Conservation (phyloP, 1,140 invertebrate genomes). For the Tribolium madens region DNA sequence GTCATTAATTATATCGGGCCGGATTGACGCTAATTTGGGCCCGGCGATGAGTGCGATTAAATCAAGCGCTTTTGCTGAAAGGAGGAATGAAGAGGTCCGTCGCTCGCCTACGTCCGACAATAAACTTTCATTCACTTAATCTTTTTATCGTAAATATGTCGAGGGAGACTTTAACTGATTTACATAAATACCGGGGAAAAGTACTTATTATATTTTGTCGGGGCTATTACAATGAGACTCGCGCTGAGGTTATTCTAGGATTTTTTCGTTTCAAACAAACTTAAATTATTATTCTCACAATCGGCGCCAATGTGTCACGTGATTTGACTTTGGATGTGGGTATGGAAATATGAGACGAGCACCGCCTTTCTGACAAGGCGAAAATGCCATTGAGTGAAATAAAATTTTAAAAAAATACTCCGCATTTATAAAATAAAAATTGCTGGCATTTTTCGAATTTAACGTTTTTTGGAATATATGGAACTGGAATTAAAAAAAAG, state of each 20-base stretch:
- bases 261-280: background rate
- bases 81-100: background rate
- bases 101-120: background rate
- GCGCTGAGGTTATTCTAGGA: background rate
- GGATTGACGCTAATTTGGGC: background rate
- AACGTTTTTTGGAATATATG: no score
- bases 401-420: background rate
- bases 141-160: background rate
- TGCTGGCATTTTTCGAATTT: no score
- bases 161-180: background rate
- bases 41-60: background rate
- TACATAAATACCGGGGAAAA: background rate
- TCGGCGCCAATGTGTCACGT: background rate
- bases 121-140: background rate
- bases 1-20: conserved; percentile 43
- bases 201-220: background rate
- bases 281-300: background rate
- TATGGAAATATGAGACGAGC: no score
- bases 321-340: background rate
- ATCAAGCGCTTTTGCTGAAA: background rate
- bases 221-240: background rate
- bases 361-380: no score
- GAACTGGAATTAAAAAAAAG: no score
- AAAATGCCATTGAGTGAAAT: background rate
- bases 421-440: no score